Base-by-base conservation (phyloP, 2,113 vertebrate species). In the Percina caprodes region DNA sequence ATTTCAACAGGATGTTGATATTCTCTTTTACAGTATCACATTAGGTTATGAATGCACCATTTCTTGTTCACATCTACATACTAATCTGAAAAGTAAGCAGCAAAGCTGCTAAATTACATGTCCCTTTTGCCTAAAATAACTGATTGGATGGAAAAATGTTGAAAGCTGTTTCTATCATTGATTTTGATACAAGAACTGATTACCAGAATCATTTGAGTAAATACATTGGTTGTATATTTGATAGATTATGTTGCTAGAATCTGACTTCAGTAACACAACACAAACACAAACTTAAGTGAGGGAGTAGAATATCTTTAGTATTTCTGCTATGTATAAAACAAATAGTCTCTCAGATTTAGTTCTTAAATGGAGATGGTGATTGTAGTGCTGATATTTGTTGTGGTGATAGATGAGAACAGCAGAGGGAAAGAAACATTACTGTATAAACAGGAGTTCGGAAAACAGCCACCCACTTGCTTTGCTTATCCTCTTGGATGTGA, bases 401-500 rank as follows among this genome's bases (percentile, higher is more conserved):
- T 55, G 14, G 67, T 80, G 85, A 88, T 54, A 51, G 61, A 85
- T 77, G 83, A 77, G 65, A 85, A 55, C 61, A 78, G 74, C 23
- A 15, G 18, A 65, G 48, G 33, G 69, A 75, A 65, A 70, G 58
- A 88, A 89, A 82, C 45, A 51, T 66, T 30, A 1, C 67, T 86
- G 54, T 91, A 78, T 94, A 95, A 92, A 92, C 91, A 91, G 26
- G 15, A 80, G 83, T 73, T 86, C 45, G 82, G 88, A 94, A 93
- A 93, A 92, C 90, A 92, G 89, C 86, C 90, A 83, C 73, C 56
- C 60, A 35, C 83, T 92, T 92, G 92, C 93, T 94, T 92, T 91
- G 80, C 86, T 92, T 85, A 85, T 87, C 42, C 80, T 85, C 80
- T 81, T 80, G 81, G 93, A 92, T 88, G 87, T 94, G 96, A 94